Conservation (phyloP, 92 coral and sea anemone species). For the Porites evermanni region DNA sequence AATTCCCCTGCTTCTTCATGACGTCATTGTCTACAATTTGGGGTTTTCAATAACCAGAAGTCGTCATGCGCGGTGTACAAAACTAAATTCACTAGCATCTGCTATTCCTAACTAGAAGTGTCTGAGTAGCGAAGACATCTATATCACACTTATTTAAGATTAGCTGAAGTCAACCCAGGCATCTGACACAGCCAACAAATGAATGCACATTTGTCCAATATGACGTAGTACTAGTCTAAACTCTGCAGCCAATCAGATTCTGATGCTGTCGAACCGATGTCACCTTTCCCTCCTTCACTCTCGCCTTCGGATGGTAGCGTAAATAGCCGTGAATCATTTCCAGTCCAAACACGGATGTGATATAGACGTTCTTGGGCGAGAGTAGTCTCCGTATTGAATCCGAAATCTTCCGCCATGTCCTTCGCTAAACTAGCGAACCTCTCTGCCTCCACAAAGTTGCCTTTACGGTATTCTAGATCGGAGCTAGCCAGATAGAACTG, state of each 20-base stretch:
- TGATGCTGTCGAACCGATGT: conserved; percentile 37
- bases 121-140: too few relatives aligned
- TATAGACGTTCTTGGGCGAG: conserved; percentile 66
- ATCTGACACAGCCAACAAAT: too few relatives aligned
- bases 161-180: too few relatives aligned
- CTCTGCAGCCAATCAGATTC: conserved; percentile 53
- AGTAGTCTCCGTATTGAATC: conserved; percentile 57
- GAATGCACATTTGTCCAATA: too few relatives aligned
- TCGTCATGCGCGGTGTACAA: too few relatives aligned
- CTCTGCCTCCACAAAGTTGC: conserved; percentile 50
- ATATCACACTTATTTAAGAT: too few relatives aligned
- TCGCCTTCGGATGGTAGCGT: not conserved
- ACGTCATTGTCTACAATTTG: too few relatives aligned
- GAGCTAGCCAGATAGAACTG: conserved; percentile 57
- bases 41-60: too few relatives aligned
- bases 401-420: conserved; percentile 41
- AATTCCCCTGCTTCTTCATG: too few relatives aligned
- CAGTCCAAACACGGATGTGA: not conserved
- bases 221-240: not conserved
- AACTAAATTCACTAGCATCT: too few relatives aligned
- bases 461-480: conserved; percentile 63
- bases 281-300: conserved; percentile 46
- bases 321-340: not conserved
- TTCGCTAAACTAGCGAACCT: conserved; percentile 55
- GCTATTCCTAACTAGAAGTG: too few relatives aligned